These are phyloP conservation scores for Girardinichthys multiradiatus DNA, from an alignment of 2,113 vertebrate genomes.

Conservation along the genomic window DNA sequence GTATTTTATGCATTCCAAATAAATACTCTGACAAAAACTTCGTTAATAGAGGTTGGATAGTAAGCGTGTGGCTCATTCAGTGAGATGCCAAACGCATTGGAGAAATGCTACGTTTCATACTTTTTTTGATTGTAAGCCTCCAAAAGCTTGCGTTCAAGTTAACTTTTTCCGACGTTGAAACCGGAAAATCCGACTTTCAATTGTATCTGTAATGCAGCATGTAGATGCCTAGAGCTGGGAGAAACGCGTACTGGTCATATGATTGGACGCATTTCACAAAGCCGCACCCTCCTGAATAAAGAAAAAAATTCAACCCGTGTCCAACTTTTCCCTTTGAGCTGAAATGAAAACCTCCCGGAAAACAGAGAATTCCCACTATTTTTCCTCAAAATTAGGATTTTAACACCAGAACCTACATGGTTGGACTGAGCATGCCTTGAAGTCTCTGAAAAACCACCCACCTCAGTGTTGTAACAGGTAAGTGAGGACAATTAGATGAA, in stretches of 20 bases:
- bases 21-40: not conserved
- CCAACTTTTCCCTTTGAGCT: slow-evolving; percentile 55
- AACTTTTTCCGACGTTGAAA: not conserved
- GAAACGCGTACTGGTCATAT: slow-evolving; percentile 8
- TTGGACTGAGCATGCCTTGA: slow-evolving; percentile 62
- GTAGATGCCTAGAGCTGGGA: not conserved
- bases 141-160: not conserved
- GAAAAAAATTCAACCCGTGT: slow-evolving; percentile 28
- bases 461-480: slow-evolving; percentile 61
- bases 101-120: no score
- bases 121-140: not conserved
- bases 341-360: slow-evolving; percentile 65
- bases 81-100: no score
- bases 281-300: slow-evolving; percentile 44
- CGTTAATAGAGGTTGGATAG: not conserved
- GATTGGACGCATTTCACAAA: slow-evolving; percentile 59
- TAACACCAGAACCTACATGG: slow-evolving; percentile 20
- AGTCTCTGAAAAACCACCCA: not conserved
- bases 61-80: no score
- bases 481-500: slow-evolving; percentile 22
- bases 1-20: no score
- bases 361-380: slow-evolving; percentile 38
- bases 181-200: not conserved
- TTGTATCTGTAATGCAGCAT: not conserved
- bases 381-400: slow-evolving; percentile 42